Conservation (phyloP, 1,140 invertebrate species). For the Heliconius hewitsoni region DNA sequence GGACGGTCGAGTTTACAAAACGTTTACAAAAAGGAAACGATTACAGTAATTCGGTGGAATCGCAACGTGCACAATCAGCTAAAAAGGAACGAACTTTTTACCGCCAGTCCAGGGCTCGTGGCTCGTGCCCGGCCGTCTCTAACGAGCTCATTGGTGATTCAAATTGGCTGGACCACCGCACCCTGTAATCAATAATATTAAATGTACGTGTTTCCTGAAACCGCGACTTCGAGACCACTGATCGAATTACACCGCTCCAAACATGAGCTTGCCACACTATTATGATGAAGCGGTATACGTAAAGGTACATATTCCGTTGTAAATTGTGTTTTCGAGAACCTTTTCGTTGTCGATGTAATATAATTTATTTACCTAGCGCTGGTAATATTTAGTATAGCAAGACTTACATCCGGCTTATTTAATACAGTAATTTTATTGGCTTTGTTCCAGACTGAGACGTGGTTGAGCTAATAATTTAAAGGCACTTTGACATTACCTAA, state of each 20-base stretch:
- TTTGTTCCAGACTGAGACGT: constrained; percentile 33
- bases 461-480: constrained; percentile 32
- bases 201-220: constrained; percentile 76
- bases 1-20: constrained; percentile 50
- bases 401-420: constrained; percentile 32
- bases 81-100: constrained; percentile 70
- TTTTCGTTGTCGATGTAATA: not conserved
- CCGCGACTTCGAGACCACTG: constrained; percentile 42
- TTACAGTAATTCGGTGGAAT: constrained; percentile 57
- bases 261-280: not conserved
- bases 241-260: constrained; percentile 25
- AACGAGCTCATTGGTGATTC: constrained; percentile 80
- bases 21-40: constrained; percentile 59
- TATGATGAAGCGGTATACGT: not conserved
- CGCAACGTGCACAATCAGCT: constrained; percentile 59
- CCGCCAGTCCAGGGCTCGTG: constrained; percentile 60
- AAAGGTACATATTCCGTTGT: not conserved
- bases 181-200: constrained; percentile 79
- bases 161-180: constrained; percentile 71
- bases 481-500: constrained; percentile 35
- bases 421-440: constrained; percentile 34
- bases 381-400: constrained; percentile 7
- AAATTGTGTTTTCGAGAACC: constrained; percentile 1
- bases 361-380: constrained; percentile 5
- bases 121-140: constrained; percentile 55